Conservation (phyloP, 1,140 invertebrate species). For the Papilio glaucus region DNA sequence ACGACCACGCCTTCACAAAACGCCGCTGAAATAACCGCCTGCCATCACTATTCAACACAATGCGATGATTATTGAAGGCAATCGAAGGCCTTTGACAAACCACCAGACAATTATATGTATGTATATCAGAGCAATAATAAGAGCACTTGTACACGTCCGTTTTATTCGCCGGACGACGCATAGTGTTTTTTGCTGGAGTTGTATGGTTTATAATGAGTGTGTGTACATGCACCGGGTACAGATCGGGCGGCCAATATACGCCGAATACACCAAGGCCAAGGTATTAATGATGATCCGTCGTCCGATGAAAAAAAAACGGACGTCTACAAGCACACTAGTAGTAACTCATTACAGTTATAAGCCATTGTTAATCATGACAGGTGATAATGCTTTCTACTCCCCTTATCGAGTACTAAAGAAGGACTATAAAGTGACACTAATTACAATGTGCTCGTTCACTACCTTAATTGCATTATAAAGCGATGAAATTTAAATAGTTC, state of each 20-base stretch:
- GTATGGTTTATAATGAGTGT: too few species aligned
- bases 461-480: slow-evolving; percentile 17
- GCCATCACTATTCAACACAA: not conserved
- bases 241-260: too few species aligned
- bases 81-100: not conserved
- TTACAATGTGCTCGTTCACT: not conserved
- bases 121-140: not conserved
- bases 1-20: slow-evolving; percentile 21
- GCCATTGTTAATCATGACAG: not conserved
- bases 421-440: not conserved
- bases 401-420: not conserved
- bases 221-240: too few species aligned
- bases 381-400: not conserved
- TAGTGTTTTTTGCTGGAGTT: too few species aligned
- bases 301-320: too few species aligned
- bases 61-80: slow-evolving; percentile 5
- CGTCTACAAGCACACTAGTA: too few species aligned
- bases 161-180: too few species aligned
- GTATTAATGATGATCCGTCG: too few species aligned
- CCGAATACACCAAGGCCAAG: too few species aligned
- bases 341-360: not conserved
- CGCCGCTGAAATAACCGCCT: slow-evolving; percentile 4
- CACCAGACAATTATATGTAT: not conserved
- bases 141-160: too few species aligned
- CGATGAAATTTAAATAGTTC: slow-evolving; percentile 15